Evolutionary conservation across 2,888 invertebrate genomes (phyloP).

Genomic region (Mesoligia furuncula): DNA sequence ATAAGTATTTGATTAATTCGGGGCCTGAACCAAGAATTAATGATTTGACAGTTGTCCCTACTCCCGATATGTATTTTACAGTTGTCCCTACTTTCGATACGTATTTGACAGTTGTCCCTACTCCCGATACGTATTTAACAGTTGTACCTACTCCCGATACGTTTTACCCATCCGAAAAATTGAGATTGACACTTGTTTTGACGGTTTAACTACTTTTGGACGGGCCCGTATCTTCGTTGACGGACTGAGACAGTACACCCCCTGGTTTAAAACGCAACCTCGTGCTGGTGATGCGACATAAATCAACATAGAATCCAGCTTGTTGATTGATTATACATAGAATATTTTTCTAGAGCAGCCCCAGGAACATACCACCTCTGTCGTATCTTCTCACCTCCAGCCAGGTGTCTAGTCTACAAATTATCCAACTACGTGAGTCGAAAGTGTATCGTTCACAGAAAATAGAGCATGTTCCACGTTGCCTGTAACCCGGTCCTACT

Average conservation of each 20-base stretch:
- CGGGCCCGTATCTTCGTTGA: neutral
- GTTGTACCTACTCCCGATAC: no score
- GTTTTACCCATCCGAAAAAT: no score
- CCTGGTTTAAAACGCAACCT: neutral
- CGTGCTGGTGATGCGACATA: neutral
- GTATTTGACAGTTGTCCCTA: no score
- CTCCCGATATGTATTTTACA: no score
- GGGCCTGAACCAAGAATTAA: no score
- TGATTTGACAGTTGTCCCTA: no score
- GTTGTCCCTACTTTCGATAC: no score
- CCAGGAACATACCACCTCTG: conserved; percentile 25
- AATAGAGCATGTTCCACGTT: conserved; percentile 28
- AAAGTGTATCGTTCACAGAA: conserved; percentile 52
- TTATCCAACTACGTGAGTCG: conserved; percentile 55
- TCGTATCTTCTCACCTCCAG: conserved; percentile 1
- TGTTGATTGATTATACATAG: neutral
- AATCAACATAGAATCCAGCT: neutral
- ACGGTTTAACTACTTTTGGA: neutral
- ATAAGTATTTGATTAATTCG: no score
- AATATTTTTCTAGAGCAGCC: neutral
- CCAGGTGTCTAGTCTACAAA: conserved; percentile 52
- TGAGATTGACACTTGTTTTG: neutral
- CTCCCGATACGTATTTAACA: no score
- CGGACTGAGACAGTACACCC: neutral
- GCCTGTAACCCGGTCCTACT: neutral